Percentiles rank a stretch among this genome's conserved stretches.
Evolutionary conservation across 1,140 invertebrate genomes (phyloP).

Genomic region (Kradibia gibbosae): DNA sequence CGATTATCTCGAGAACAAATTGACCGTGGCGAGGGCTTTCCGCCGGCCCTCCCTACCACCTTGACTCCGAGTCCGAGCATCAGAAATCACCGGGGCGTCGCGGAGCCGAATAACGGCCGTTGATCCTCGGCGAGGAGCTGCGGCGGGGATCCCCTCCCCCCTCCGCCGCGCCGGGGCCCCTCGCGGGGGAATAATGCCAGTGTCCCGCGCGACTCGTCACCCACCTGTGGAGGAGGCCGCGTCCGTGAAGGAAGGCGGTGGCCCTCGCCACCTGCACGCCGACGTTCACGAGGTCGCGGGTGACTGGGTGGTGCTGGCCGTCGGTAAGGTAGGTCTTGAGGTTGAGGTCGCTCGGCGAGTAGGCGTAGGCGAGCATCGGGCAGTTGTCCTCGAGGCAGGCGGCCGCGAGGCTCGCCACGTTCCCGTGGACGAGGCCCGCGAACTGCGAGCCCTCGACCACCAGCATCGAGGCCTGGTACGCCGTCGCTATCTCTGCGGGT

Average conservation of each 20-base stretch:
- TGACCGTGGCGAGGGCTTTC: too few species aligned
- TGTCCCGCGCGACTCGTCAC: background rate
- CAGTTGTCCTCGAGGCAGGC: conserved; percentile 84
- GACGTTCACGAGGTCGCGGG: conserved; percentile 91
- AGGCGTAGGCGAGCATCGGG: conserved; percentile 87
- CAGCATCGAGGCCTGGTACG: conserved; percentile 85
- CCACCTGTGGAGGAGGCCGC: conserved; percentile 85
- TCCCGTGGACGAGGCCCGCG: conserved; percentile 85
- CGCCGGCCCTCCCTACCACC: too few species aligned
- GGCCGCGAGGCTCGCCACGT: conserved; percentile 86
- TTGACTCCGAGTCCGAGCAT: too few species aligned
- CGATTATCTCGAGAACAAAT: too few species aligned
- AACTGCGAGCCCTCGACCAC: conserved; percentile 89
- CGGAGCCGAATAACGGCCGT: too few species aligned
- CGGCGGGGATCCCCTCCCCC: too few species aligned
- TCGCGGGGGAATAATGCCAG: background rate
- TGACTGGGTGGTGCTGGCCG: conserved; percentile 77
- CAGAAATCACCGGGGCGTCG: too few species aligned
- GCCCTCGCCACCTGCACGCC: conserved; percentile 90
- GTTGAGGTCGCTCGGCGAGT: conserved; percentile 84
- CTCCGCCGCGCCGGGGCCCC: too few species aligned
- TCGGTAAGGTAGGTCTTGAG: conserved; percentile 85
- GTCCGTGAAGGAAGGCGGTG: conserved; percentile 90
- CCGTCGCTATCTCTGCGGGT: conserved; percentile 84
- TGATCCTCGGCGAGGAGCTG: too few species aligned